These are phyloP conservation scores for Probosciger aterrimus DNA, from an alignment of 2,113 vertebrate species.

Conservation along the genomic window DNA sequence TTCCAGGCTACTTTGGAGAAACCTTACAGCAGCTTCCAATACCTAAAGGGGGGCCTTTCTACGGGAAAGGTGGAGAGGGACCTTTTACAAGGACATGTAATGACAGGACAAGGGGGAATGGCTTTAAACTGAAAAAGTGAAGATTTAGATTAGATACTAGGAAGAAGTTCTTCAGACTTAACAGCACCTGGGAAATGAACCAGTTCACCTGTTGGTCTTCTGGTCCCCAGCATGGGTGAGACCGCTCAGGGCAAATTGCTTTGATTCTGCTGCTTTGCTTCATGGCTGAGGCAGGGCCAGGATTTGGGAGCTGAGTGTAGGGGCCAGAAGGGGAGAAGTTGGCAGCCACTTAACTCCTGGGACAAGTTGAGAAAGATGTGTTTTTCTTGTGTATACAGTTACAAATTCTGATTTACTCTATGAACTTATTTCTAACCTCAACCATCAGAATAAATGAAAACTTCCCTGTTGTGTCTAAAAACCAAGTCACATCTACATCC, in stretches of 20 bases:
- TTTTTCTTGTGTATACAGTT: neutral
- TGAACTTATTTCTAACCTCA: neutral
- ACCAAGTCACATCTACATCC: neutral
- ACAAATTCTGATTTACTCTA: neutral
- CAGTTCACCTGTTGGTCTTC: neutral
- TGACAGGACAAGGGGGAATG: neutral
- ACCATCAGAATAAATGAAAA: neutral
- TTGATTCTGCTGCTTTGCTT: neutral
- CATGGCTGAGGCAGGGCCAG: fast-evolving
- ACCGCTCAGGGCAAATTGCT: fast-evolving
- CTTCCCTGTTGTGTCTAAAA: neutral
- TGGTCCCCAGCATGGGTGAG: neutral
- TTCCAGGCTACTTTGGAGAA: neutral
- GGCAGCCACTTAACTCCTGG: neutral
- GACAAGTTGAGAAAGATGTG: neutral
- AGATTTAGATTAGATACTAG: neutral
- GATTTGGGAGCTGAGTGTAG: neutral
- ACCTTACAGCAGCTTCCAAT: neutral
- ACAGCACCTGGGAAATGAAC: neutral
- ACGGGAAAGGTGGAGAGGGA: neutral
- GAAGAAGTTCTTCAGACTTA: neutral
- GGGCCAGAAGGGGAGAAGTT: neutral
- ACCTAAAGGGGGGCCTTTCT: neutral
- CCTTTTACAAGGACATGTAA: neutral
- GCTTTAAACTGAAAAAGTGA: neutral